These are phyloP conservation scores for Melinaea marsaeus DNA, from an alignment of 2,888 invertebrate genomes.

Conservation along the genomic window DNA sequence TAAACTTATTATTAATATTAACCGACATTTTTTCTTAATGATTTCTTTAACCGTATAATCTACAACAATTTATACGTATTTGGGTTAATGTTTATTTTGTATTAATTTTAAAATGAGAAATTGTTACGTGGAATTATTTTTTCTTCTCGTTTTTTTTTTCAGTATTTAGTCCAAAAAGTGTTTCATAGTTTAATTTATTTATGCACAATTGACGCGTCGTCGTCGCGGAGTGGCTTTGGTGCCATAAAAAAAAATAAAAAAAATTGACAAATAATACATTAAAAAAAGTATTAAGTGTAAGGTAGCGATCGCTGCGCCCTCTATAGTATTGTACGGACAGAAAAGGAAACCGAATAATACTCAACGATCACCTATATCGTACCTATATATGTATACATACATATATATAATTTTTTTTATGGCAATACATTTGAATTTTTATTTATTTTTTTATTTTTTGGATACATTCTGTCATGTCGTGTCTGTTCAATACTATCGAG, in stretches of 20 bases:
- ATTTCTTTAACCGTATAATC: not conserved
- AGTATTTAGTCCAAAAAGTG: constrained; percentile 15
- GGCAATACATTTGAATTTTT: constrained; percentile 12
- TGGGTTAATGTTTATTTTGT: not conserved
- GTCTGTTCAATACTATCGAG: constrained; percentile 45
- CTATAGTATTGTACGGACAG: constrained; percentile 36
- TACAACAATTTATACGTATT: too few species aligned
- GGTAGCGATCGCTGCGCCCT: constrained; percentile 55
- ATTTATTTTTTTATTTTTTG: not conserved
- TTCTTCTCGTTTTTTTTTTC: not conserved
- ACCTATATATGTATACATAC: constrained; percentile 5
- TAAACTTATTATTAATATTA: constrained; percentile 8
- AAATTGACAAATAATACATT: constrained; percentile 74
- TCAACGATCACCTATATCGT: constrained; percentile 19
- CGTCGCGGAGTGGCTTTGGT: constrained; percentile 67
- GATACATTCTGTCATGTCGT: constrained; percentile 14
- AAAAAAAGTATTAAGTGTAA: constrained; percentile 72
- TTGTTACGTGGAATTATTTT: not conserved
- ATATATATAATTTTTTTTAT: constrained; percentile 17
- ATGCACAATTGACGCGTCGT: constrained; percentile 59
- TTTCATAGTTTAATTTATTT: constrained; percentile 39
- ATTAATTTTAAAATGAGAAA: not conserved
- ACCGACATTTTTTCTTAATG: constrained; percentile 3
- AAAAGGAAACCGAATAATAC: constrained; percentile 17
- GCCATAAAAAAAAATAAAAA: constrained; percentile 67